A percentile compares a stretch with the other conserved stretches of the same genome.
Evolutionary conservation across 2,888 invertebrate species (phyloP).

Genomic region (Oeneis ivallda): DNA sequence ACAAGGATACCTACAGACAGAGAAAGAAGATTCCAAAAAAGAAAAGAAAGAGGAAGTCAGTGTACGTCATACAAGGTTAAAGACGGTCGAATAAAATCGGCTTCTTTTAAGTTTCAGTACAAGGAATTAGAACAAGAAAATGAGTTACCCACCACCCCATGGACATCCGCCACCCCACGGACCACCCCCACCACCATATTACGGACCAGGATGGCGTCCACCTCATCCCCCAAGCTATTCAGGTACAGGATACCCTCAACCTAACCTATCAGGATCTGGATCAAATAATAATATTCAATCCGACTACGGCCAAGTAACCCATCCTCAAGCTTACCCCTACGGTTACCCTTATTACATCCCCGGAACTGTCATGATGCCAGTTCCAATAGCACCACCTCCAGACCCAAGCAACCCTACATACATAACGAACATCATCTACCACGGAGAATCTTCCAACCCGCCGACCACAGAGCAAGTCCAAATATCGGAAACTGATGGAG

Average conservation of each 20-base stretch:
- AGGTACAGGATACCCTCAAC: conserved; percentile 42
- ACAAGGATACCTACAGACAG: background rate
- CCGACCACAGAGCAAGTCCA: conserved; percentile 50
- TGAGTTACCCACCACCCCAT: conserved; percentile 59
- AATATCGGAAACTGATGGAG: conserved; percentile 65
- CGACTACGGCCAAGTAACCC: conserved; percentile 47
- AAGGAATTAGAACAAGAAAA: conserved; percentile 37
- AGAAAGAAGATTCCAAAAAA: background rate
- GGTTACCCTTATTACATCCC: conserved; percentile 64
- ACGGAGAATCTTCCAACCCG: conserved; percentile 55
- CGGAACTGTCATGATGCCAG: conserved; percentile 66
- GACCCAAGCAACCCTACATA: conserved; percentile 57
- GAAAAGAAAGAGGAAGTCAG: background rate
- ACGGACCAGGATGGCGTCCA: conserved; percentile 47
- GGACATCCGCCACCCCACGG: conserved; percentile 48
- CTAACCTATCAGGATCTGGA: background rate
- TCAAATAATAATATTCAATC: conserved; percentile 28
- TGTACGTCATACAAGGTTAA: background rate
- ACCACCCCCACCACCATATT: conserved; percentile 51
- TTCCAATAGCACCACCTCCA: conserved; percentile 49
- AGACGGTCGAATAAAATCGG: too few relatives aligned
- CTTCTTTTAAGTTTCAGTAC: background rate
- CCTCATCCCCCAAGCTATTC: conserved; percentile 31
- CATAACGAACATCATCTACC: conserved; percentile 73
- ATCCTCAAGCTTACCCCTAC: conserved; percentile 31